phyloP scores from a whole-genome alignment of 2,888 invertebrate genomes.

The Tetramorium bicarinatum region DNA sequence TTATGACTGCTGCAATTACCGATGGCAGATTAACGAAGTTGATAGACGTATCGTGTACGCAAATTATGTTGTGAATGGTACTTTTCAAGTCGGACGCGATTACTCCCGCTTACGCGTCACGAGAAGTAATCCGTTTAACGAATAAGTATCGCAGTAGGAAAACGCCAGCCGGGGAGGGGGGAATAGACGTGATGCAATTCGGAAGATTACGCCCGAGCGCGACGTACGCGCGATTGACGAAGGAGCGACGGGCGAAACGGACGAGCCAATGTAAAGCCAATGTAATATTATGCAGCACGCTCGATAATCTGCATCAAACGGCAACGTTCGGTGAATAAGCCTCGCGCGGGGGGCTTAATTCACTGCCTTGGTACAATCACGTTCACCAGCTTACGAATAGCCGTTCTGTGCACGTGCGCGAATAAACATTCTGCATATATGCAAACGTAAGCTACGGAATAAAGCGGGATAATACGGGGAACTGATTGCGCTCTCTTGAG shows the following conservation, averaged over 20 bases:
- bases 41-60: constrained; percentile 30
- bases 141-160: not conserved
- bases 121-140: not conserved
- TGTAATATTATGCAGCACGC: not conserved
- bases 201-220: not conserved
- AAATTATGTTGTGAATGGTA: constrained; percentile 30
- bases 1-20: constrained; percentile 29
- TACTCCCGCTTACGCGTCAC: not conserved
- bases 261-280: not conserved
- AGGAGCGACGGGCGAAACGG: not conserved
- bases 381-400: constrained; percentile 36
- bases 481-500: constrained; percentile 59
- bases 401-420: constrained; percentile 14
- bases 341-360: constrained; percentile 22
- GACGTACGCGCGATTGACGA: not conserved
- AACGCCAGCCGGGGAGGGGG: not conserved
- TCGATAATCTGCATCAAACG: constrained; percentile 41
- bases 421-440: constrained; percentile 39
- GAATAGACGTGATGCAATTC: not conserved
- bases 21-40: constrained; percentile 44
- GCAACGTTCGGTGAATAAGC: constrained; percentile 27
- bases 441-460: constrained; percentile 42
- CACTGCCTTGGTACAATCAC: constrained; percentile 46
- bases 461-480: constrained; percentile 49
- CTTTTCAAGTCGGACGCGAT: constrained; percentile 32